Conservation (phyloP, 2,888 invertebrate genomes). For the Drosophila atripex region DNA sequence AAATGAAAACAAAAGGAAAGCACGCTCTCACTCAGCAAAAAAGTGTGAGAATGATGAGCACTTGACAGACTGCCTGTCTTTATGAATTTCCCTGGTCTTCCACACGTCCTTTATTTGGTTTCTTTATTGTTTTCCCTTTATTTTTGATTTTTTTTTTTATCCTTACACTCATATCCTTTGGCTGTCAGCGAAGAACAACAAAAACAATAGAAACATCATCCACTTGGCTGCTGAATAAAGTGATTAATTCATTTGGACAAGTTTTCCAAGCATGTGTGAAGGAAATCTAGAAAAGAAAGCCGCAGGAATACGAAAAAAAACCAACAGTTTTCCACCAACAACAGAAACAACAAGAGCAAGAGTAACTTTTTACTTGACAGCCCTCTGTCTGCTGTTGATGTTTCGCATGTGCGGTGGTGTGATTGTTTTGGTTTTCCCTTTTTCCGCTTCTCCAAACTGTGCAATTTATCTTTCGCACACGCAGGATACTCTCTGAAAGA, state of each 20-base stretch:
- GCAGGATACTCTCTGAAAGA: slow-evolving; percentile 4
- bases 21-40: slow-evolving; percentile 24
- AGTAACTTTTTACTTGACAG: slow-evolving; percentile 69
- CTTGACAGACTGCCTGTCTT: slow-evolving; percentile 63
- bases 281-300: slow-evolving; percentile 25
- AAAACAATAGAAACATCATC: slow-evolving; percentile 64
- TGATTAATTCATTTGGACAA: slow-evolving; percentile 80
- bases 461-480: slow-evolving; percentile 63
- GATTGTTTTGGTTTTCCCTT: slow-evolving; percentile 22
- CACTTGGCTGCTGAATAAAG: slow-evolving; percentile 68
- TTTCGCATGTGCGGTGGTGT: slow-evolving; percentile 28
- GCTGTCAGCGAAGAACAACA: slow-evolving; percentile 31
- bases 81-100: slow-evolving; percentile 3
- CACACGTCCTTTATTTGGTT: background rate
- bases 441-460: slow-evolving; percentile 40
- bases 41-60: slow-evolving; percentile 58
- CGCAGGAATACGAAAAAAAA: slow-evolving; percentile 36
- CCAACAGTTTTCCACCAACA: slow-evolving; percentile 31
- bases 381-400: slow-evolving; percentile 53
- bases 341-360: slow-evolving; percentile 48
- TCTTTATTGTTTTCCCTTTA: slow-evolving; percentile 10
- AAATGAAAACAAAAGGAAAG: slow-evolving; percentile 36
- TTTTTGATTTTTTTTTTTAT: background rate
- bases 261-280: slow-evolving; percentile 57
- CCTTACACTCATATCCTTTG: slow-evolving; percentile 9